Percentiles rank a stretch among this genome's conserved stretches.
Evolutionary conservation across 2,888 invertebrate species (phyloP).

Genomic region (Mamestra brassicae): DNA sequence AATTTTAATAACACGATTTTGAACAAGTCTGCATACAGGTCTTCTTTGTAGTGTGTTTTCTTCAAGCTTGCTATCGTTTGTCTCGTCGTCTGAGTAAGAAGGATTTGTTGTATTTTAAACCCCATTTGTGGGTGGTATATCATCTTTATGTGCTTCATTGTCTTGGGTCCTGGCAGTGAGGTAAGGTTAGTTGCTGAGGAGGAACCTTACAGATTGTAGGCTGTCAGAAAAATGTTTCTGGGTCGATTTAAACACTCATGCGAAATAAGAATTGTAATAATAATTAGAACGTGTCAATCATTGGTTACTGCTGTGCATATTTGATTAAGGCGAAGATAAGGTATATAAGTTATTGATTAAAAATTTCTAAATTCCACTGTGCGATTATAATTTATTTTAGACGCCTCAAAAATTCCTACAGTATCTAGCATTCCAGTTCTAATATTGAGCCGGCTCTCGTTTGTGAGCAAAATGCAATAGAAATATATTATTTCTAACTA

Average conservation of each 20-base stretch:
- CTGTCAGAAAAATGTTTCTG: not conserved
- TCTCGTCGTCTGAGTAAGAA: constrained; percentile 16
- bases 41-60: not conserved
- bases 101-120: constrained; percentile 42
- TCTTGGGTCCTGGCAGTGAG: not conserved
- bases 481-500: not conserved
- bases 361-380: too few relatives aligned
- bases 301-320: not conserved
- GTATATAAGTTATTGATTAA: not conserved
- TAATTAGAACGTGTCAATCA: not conserved
- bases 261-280: not conserved
- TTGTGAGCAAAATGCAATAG: not conserved
- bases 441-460: not conserved
- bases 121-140: constrained; percentile 39
- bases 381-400: not conserved
- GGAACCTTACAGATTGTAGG: not conserved
- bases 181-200: not conserved
- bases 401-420: too few relatives aligned
- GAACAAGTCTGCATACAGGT: not conserved
- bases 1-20: not conserved
- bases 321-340: not conserved
- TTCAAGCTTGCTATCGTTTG: not conserved
- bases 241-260: not conserved
- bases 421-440: not conserved
- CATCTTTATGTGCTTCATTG: constrained; percentile 34